Conservation (phyloP, 35 echinoderm and acorn worm genomes). For the Strongylocentrotus purpuratus region DNA sequence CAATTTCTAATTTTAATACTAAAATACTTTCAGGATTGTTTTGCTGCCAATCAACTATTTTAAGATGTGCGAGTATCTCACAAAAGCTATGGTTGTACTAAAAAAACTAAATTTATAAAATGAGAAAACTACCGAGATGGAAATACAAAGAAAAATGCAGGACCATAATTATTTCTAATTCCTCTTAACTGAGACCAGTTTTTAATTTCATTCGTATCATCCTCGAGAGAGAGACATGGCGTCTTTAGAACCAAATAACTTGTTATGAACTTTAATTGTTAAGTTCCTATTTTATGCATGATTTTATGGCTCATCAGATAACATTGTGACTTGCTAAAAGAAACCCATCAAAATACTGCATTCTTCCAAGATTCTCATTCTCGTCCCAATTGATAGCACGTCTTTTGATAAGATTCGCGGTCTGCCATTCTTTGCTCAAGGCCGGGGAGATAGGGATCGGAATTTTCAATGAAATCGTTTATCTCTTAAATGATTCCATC, state of each 20-base stretch:
- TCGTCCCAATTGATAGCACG: background rate
- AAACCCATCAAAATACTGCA: background rate
- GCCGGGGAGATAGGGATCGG: background rate
- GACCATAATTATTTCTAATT: background rate
- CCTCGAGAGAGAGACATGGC: background rate
- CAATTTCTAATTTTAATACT: too few species aligned
- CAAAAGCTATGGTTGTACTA: too few species aligned
- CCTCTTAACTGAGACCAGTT: background rate
- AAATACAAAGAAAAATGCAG: background rate
- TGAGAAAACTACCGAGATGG: too few species aligned
- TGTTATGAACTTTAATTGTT: background rate
- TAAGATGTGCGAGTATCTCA: too few species aligned
- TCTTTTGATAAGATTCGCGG: background rate
- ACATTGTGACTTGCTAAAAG: background rate
- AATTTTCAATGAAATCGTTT: slow-evolving; percentile 13
- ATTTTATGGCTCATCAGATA: slow-evolving; percentile 11
- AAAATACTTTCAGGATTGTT: too few species aligned
- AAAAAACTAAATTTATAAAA: too few species aligned
- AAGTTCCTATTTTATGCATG: background rate
- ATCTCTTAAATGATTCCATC: background rate
- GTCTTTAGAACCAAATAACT: background rate
- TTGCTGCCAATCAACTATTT: too few species aligned
- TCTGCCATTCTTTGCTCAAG: background rate
- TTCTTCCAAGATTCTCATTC: background rate
- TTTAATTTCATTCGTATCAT: background rate